Conservation (phyloP, 2,113 vertebrate species). For the Scomber japonicus region DNA sequence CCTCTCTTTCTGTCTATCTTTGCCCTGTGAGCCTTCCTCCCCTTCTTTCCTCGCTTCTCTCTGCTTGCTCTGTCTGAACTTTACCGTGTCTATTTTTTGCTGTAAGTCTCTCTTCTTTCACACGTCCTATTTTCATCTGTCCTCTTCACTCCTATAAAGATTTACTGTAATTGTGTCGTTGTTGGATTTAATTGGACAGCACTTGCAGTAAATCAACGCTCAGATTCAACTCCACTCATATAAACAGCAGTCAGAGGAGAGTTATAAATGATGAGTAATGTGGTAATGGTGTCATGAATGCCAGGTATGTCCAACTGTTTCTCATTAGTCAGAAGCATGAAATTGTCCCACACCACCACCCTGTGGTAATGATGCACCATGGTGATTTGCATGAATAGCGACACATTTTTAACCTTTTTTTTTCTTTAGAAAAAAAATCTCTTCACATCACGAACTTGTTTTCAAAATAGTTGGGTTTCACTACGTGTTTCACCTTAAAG, state of each 20-base stretch:
- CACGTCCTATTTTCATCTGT: not conserved
- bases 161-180: not conserved
- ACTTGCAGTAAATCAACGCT: not conserved
- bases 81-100: constrained; percentile 62
- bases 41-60: constrained; percentile 64
- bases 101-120: constrained; percentile 79
- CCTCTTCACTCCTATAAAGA: not conserved
- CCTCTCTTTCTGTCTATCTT: constrained; percentile 78
- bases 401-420: not conserved
- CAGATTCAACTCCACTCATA: not conserved
- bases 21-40: constrained; percentile 72
- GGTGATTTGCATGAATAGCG: not conserved
- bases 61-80: constrained; percentile 58
- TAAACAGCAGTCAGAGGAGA: too few species aligned
- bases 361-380: constrained; percentile 37
- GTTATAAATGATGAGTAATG: constrained; percentile 29
- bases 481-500: too few species aligned
- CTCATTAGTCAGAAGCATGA: constrained; percentile 17
- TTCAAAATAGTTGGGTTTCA: too few species aligned
- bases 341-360: constrained; percentile 56
- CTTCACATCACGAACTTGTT: too few species aligned
- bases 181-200: not conserved
- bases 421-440: too few species aligned
- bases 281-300: constrained; percentile 2
- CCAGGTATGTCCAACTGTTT: constrained; percentile 54